A percentile compares a stretch with the other conserved stretches of the same genome.
phyloP scores from a whole-genome alignment of 2,113 vertebrate species.

The Columba janthina region DNA sequence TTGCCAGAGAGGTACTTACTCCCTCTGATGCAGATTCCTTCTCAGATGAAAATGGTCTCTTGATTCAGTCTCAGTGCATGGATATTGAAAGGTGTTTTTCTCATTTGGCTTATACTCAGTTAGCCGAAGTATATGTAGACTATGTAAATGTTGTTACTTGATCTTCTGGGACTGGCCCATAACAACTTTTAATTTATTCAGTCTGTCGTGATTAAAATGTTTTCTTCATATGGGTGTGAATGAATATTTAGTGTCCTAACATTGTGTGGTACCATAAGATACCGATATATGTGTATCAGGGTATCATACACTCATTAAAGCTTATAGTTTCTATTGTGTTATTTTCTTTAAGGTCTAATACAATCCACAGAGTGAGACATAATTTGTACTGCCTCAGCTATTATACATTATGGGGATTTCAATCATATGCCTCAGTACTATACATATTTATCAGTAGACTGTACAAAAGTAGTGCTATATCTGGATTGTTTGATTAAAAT shows the following conservation, averaged over 20 bases:
- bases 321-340: background rate
- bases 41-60: background rate
- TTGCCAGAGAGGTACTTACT: background rate
- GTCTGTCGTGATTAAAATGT: background rate
- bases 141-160: constrained; percentile 23
- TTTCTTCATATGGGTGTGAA: background rate
- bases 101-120: background rate
- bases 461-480: background rate
- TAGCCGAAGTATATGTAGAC: background rate
- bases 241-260: background rate
- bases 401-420: background rate
- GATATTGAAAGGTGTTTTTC: background rate
- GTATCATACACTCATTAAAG: background rate
- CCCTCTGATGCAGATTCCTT: background rate
- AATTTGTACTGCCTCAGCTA: background rate
- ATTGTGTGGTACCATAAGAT: background rate
- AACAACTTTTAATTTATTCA: background rate
- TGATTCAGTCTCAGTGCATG: background rate
- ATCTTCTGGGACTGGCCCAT: background rate
- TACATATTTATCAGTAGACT: background rate
- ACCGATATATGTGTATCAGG: fast-evolving
- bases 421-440: background rate
- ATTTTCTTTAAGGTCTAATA: background rate
- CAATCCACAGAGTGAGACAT: background rate
- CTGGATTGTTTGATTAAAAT: background rate